phyloP scores from a whole-genome alignment of 1,140 invertebrate species.

The Chrysoperla carnea region DNA sequence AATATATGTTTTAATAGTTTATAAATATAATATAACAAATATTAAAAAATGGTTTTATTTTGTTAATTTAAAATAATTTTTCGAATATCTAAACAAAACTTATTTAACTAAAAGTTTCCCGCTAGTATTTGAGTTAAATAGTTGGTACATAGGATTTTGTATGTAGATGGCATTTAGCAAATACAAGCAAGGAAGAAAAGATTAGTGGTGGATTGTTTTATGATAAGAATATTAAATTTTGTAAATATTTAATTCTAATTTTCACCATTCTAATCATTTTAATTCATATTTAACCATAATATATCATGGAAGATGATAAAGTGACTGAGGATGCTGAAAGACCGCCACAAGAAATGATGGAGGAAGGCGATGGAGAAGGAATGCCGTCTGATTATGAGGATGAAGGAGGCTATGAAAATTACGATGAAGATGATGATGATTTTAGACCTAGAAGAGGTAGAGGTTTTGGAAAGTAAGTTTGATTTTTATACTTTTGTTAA shows the following conservation, averaged over 20 bases:
- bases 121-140: too few relatives aligned
- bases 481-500: not conserved
- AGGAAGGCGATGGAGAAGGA: not conserved
- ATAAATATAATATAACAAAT: too few relatives aligned
- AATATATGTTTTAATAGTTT: too few relatives aligned
- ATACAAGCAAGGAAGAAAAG: too few relatives aligned
- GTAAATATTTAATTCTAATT: not conserved
- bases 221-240: too few relatives aligned
- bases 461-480: not conserved
- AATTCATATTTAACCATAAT: not conserved
- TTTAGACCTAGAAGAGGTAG: not conserved
- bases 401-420: slow-evolving; percentile 3
- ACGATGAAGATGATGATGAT: slow-evolving; percentile 2
- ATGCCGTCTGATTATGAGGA: not conserved
- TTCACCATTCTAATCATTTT: not conserved
- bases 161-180: too few relatives aligned
- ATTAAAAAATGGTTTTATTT: too few relatives aligned
- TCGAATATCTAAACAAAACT: too few relatives aligned
- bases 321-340: not conserved
- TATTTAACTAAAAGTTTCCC: too few relatives aligned
- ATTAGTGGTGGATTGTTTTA: too few relatives aligned
- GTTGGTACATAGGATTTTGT: too few relatives aligned
- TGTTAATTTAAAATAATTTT: too few relatives aligned
- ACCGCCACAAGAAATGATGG: not conserved
- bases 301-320: not conserved